Evolutionary conservation across 2,113 vertebrate species (phyloP).

Genomic region (Phaethon lepturus): DNA sequence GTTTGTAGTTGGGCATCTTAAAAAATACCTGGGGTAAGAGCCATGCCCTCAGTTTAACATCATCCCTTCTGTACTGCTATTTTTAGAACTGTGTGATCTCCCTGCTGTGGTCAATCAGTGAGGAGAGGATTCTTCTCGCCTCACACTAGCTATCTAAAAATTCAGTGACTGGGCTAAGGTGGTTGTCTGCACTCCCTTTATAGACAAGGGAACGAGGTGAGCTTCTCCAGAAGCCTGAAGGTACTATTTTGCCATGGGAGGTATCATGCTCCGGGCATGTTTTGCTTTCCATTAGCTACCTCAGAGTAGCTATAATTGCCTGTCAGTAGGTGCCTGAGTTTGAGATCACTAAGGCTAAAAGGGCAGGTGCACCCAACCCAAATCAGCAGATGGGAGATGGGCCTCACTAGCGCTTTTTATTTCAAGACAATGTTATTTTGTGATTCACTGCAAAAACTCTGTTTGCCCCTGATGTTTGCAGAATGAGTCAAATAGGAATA

Average conservation of each 20-base stretch:
- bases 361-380: background rate
- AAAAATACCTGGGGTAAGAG: slow-evolving; percentile 28
- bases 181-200: background rate
- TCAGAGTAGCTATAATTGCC: background rate
- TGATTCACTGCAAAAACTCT: slow-evolving; percentile 34
- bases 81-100: background rate
- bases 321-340: background rate
- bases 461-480: slow-evolving; percentile 4
- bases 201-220: background rate
- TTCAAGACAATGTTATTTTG: background rate
- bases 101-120: background rate
- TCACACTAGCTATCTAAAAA: background rate
- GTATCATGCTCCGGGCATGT: background rate
- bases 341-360: background rate
- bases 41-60: background rate
- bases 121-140: background rate
- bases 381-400: background rate
- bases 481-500: slow-evolving; percentile 21
- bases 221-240: background rate
- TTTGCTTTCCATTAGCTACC: background rate
- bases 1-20: background rate
- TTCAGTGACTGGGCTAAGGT: background rate
- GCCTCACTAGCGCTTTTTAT: background rate
- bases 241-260: background rate
- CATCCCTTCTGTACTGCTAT: background rate